phyloP scores from a whole-genome alignment of 2,113 vertebrate species.

The Sterrhoptilus dennistouni region DNA sequence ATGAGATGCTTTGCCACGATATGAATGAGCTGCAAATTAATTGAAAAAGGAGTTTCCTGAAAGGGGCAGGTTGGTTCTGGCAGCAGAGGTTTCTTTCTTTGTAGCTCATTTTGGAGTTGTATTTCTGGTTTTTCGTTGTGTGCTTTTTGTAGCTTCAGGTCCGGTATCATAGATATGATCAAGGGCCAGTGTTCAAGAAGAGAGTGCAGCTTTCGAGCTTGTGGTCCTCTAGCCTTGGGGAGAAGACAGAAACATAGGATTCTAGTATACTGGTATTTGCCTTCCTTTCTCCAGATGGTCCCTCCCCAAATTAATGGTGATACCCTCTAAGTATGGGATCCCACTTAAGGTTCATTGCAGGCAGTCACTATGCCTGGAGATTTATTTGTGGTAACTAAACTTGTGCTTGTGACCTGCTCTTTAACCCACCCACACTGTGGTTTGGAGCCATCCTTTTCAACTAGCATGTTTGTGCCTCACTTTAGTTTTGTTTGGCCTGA shows the following conservation, averaged over 20 bases:
- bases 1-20: conserved; percentile 13
- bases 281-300: background rate
- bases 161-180: background rate
- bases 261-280: background rate
- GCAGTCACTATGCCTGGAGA: background rate
- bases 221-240: background rate
- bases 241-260: background rate
- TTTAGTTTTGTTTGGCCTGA: background rate
- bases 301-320: background rate
- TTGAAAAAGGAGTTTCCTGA: conserved; percentile 22
- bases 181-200: background rate
- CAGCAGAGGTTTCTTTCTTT: background rate
- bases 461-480: background rate
- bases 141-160: conserved; percentile 13
- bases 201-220: background rate
- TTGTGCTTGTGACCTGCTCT: background rate
- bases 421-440: background rate
- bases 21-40: conserved; percentile 29
- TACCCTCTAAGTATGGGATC: background rate
- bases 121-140: background rate
- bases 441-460: background rate
- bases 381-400: background rate
- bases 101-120: background rate
- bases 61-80: conserved; percentile 11
- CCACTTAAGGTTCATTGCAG: background rate